Evolutionary conservation across 2,113 vertebrate genomes (phyloP), one percentile per base, ranked within the genome.

Genomic region (Rutilus rutilus): DNA sequence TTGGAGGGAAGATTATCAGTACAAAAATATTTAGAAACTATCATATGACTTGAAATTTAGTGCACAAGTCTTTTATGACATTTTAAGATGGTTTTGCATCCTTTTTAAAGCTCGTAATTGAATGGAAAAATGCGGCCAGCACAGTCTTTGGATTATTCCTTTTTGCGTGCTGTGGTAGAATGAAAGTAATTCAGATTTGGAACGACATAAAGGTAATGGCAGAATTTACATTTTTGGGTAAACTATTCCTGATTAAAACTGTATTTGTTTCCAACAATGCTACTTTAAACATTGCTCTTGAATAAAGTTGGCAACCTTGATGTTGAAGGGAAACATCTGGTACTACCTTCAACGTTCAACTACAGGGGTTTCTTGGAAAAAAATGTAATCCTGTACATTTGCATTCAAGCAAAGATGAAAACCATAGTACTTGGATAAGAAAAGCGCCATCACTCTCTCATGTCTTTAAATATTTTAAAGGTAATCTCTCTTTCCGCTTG

Each of bases 261-360:
- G 11, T 47, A 17, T 78, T 78, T 39, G 10, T 39, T 79, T 79
- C 33, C 33, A 60, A 42, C 7, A 42, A 5, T 78, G 52, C 30
- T 39, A 36, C 33, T 60, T 39, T n/a, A 62, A 36, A 12, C 52
- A 78, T 23, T 54, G 45, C 21, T 54, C 52, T 39, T 36, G 59
- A 36, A 79, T 62, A 45, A 17, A 79, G 7, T 19, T 62, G 39
- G 42, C 42, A 17, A 7, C 6, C 14, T 3, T 75, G 4, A 50
- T 50, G 42, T 25, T 17, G 73, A 12, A 50, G 12, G 73, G 39
- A 50, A 80, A 64, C 78, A 80, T 80, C 78, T 80, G 78, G 78
- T 47, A 42, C 57, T 45, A 79, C 33, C 59, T 80, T 64, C n/a
- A 80, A 47, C 39, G 5, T 17, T 60, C 23, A 73, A 73, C 21